Conservation (phyloP, 2,888 invertebrate genomes). For the Vandiemenella viatica region DNA sequence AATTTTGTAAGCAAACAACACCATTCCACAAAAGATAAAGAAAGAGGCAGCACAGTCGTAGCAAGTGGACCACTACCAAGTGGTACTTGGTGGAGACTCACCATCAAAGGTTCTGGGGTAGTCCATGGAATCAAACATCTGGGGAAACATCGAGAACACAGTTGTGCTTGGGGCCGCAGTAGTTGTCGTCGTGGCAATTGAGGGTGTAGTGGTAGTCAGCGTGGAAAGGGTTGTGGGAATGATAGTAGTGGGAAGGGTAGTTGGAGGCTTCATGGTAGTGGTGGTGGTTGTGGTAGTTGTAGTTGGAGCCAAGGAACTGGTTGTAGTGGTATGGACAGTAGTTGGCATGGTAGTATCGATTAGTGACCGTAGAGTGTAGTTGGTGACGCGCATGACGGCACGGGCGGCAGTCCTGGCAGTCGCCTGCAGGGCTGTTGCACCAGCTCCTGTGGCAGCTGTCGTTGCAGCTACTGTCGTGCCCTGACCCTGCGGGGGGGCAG, state of each 20-base stretch:
- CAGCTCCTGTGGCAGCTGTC: conserved; percentile 17
- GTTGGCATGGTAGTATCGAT: conserved; percentile 22
- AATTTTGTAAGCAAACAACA: no score
- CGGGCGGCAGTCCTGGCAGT: conserved; percentile 33
- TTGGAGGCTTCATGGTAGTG: conserved; percentile 30
- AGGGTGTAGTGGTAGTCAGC: conserved; percentile 31
- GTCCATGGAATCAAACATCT: conserved; percentile 9
- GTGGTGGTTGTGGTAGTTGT: conserved; percentile 28
- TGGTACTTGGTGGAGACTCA: no score
- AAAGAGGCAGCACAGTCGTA: no score
- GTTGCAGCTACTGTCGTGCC: conserved; percentile 1
- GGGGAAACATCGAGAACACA: conserved; percentile 26
- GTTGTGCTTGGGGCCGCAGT: conserved; percentile 32
- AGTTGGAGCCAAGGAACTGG: conserved; percentile 27
- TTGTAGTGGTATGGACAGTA: conserved; percentile 28
- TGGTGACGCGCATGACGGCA: conserved; percentile 35
- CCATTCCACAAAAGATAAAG: no score
- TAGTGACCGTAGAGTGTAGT: conserved; percentile 32
- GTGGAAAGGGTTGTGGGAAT: conserved; percentile 15
- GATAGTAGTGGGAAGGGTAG: conserved; percentile 35
- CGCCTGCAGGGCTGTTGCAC: conserved; percentile 32
- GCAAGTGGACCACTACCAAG: no score
- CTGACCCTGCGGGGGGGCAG: neutral
- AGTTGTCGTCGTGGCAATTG: conserved; percentile 31
- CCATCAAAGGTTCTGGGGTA: conserved; percentile 7